Evolutionary conservation across 2,113 vertebrate genomes (phyloP).

Genomic region (Tupaia tana): DNA sequence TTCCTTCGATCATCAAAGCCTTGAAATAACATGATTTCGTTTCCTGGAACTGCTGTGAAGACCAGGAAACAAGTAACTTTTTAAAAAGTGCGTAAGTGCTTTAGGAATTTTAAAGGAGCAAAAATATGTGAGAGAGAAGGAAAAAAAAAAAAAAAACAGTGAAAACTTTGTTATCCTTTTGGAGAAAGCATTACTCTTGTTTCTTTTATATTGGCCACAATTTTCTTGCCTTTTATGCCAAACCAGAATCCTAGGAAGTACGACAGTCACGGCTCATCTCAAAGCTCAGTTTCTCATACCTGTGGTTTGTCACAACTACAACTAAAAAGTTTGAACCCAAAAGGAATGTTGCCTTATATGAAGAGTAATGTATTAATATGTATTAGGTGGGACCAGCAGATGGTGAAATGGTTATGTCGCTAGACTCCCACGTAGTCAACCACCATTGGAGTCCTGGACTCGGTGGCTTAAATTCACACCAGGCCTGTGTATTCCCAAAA

Average conservation of each 20-base stretch:
- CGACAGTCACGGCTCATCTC: conserved; percentile 81
- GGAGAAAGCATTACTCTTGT: conserved; percentile 69
- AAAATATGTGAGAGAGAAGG: conserved; percentile 50
- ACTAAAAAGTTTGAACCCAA: conserved; percentile 82
- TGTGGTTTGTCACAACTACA: conserved; percentile 86
- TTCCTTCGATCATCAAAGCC: conserved; percentile 69
- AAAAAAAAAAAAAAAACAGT: not conserved
- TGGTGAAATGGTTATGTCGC: too few relatives aligned
- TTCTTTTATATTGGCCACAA: conserved; percentile 70
- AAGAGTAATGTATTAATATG: conserved; percentile 72
- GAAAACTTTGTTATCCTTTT: conserved; percentile 71
- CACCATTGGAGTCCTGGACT: too few relatives aligned
- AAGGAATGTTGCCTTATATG: conserved; percentile 82
- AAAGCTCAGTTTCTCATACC: conserved; percentile 85
- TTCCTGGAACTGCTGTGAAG: conserved; percentile 65
- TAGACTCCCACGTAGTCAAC: too few relatives aligned
- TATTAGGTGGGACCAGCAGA: conserved; percentile 44
- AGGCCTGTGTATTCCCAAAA: too few relatives aligned
- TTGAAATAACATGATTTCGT: conserved; percentile 53
- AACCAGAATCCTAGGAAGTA: conserved; percentile 87
- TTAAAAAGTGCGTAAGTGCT: not conserved
- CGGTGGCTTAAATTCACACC: too few relatives aligned
- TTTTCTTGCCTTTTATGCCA: conserved; percentile 84
- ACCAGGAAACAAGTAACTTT: conserved; percentile 65
- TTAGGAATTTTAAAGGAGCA: conserved; percentile 53